Conservation (phyloP, 2,797 vertebrate genomes). For the Intellagama lesueurii region DNA sequence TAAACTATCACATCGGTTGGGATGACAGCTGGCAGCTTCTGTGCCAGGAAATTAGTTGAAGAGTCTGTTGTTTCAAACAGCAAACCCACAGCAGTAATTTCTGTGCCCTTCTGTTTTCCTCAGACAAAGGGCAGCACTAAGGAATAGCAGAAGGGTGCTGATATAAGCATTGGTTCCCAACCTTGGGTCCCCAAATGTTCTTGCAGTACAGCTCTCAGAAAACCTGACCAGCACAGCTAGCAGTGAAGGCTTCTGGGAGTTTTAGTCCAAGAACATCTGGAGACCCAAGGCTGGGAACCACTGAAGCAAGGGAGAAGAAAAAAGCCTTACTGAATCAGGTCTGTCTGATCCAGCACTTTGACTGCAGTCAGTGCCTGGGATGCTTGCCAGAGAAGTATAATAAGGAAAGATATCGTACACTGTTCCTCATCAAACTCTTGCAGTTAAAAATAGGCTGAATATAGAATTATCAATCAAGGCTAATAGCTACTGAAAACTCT, state of each 20-base stretch:
- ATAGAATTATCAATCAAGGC: background rate
- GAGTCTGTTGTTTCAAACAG: background rate
- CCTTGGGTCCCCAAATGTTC: background rate
- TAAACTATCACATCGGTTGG: background rate
- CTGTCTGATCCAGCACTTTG: background rate
- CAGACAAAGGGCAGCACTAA: background rate
- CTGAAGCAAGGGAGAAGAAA: too few relatives aligned
- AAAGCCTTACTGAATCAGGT: background rate
- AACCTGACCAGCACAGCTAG: too few relatives aligned
- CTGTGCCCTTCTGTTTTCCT: background rate
- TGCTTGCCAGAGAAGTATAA: background rate
- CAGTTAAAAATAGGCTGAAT: conserved; percentile 3
- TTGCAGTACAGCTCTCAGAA: background rate
- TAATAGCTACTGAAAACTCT: background rate
- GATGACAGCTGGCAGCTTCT: background rate
- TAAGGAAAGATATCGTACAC: background rate
- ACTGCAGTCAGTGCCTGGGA: too few relatives aligned
- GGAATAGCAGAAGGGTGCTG: background rate
- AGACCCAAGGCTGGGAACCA: too few relatives aligned
- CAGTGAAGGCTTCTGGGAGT: too few relatives aligned
- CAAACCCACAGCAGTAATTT: rapidly evolving
- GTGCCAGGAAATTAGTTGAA: conserved; percentile 8
- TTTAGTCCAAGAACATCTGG: too few relatives aligned
- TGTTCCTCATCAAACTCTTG: background rate
- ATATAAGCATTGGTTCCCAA: too few relatives aligned